Conservation (phyloP, 1,140 invertebrate genomes). For the Sipha flava region DNA sequence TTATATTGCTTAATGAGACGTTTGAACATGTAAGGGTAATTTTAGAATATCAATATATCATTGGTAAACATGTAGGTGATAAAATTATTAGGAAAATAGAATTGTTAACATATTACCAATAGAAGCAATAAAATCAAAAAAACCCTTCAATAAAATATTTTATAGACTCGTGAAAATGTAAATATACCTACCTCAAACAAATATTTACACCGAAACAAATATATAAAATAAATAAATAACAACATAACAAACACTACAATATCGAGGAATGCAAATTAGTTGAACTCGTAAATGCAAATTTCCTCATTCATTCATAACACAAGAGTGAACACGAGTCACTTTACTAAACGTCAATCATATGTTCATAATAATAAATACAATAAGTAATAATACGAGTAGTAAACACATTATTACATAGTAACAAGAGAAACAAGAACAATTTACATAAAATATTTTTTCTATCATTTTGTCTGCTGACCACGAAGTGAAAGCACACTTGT, state of each 20-base stretch:
- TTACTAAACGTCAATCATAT: background rate
- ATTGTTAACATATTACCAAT: no score
- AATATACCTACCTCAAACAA: background rate
- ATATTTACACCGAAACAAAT: background rate
- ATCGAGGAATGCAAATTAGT: background rate
- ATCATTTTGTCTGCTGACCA: background rate
- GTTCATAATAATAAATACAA: background rate
- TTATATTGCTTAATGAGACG: no score
- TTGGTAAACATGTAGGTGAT: no score
- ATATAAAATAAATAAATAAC: background rate
- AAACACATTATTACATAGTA: background rate
- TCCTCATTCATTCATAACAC: background rate
- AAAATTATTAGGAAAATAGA: no score
- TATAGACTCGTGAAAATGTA: no score
- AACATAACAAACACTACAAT: no score
- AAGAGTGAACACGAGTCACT: background rate
- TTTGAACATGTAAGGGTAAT: no score
- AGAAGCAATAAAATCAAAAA: no score
- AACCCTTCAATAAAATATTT: no score
- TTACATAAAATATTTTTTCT: background rate
- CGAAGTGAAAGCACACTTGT: constrained; percentile 11
- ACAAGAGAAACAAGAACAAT: background rate
- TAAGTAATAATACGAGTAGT: background rate
- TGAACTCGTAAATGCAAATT: background rate
- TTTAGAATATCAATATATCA: no score